Evolutionary conservation across 1,140 invertebrate species (phyloP), one percentile per base, ranked within the genome.

Genomic region (Drosophila suzukii): DNA sequence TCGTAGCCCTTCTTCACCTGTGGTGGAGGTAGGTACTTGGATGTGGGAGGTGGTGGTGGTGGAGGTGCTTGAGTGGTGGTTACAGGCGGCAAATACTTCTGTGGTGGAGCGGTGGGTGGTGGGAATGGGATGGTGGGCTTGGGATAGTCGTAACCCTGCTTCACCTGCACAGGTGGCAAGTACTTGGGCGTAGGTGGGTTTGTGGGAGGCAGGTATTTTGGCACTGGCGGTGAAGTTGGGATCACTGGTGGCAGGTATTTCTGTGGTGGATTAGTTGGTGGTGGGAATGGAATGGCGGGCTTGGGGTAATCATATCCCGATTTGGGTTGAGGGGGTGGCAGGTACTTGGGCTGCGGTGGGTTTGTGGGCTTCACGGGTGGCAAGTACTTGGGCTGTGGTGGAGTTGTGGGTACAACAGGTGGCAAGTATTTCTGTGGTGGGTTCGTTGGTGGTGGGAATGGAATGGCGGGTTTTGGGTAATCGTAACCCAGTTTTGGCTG

Each of bases 241-340:
- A 30, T 61, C 27, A 59, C 70, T 7, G 56, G 81, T 3, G 71
- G 68, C 60, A 77, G 6, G 34, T 55, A 74, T 66, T 67, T 57
- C 32, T 70, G 30, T 6, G 62, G 43, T 15, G 76, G 67, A 15
- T 43, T 50, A 1, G 54, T 73, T 8, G 70, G 75, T 43, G 81
- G 51, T 32, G 63, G 74, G 39, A 88, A 84, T 20, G 89, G 81
- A 24, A 75, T 56, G 1, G 47, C 56, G 5, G 89, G 89, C 24
- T 76, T 88, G 0, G 89, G 81, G 27, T 91, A 91, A 10, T 54
- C 49, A 15, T 90, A 90, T 1, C 80, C 82, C 24, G 47, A 56
- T 6, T 56, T 65, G 10, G 54, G 53, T 20, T 56, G 41, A 2
- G 76, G 46, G 6, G 75, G 78, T 2, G 59, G 70, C 11, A 56